Percentiles rank a stretch among this genome's conserved stretches.
phyloP scores from a whole-genome alignment of 1,140 invertebrate species.

The Capitella teleta region DNA sequence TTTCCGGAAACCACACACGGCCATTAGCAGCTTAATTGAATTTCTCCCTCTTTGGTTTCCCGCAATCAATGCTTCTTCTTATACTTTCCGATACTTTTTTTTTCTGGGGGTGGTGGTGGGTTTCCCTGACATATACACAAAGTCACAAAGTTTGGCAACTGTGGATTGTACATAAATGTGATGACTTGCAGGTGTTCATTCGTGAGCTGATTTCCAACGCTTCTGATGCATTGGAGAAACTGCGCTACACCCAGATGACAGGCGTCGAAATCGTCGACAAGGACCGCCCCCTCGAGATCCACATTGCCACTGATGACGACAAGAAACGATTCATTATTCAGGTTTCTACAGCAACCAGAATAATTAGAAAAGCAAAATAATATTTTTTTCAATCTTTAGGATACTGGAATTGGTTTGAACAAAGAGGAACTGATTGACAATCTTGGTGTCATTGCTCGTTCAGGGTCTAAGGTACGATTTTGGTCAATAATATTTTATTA shows the following conservation, averaged over 20 bases:
- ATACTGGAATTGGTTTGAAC: conserved; percentile 92
- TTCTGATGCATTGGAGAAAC: conserved; percentile 64
- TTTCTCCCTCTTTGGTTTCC: no score
- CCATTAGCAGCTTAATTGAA: no score
- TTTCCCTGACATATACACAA: no score
- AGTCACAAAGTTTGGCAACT: no score
- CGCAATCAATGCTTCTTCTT: no score
- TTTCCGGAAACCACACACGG: no score
- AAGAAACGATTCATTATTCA: conserved; percentile 72
- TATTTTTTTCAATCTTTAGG: conserved; percentile 46
- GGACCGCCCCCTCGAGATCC: conserved; percentile 75
- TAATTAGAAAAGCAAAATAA: not conserved
- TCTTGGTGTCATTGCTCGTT: conserved; percentile 89
- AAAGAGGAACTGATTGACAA: conserved; percentile 92
- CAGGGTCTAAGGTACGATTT: conserved; percentile 66
- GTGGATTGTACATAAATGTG: no score
- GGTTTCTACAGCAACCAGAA: conserved; percentile 2
- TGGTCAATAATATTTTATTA: not conserved
- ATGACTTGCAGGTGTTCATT: conserved; percentile 95
- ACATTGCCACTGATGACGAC: conserved; percentile 80
- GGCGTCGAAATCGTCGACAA: conserved; percentile 71
- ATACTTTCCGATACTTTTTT: no score
- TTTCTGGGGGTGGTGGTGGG: no score
- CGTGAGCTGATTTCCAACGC: conserved; percentile 88
- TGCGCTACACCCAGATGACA: conserved; percentile 78